Conservation (phyloP, 2,113 vertebrate species). For the Gila orcuttii region DNA sequence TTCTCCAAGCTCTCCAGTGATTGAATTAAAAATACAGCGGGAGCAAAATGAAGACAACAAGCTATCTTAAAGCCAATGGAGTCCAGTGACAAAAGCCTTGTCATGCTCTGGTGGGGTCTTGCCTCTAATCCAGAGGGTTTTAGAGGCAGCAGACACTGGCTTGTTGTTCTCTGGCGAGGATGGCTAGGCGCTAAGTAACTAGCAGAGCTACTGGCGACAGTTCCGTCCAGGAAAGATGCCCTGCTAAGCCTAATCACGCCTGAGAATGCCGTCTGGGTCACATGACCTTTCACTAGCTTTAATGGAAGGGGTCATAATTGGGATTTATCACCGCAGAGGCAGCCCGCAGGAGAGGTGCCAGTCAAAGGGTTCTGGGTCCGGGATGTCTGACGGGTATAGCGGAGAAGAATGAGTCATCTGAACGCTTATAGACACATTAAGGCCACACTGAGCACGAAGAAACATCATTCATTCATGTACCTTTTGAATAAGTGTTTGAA, state of each 20-base stretch:
- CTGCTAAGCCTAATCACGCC: constrained; percentile 79
- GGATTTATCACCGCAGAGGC: constrained; percentile 68
- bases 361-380: constrained; percentile 63
- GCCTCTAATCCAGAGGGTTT: constrained; percentile 78
- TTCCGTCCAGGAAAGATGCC: constrained; percentile 75
- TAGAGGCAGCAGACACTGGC: constrained; percentile 70
- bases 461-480: constrained; percentile 17
- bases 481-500: neutral
- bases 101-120: constrained; percentile 75
- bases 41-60: constrained; percentile 65
- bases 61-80: constrained; percentile 66
- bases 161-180: constrained; percentile 62
- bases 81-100: constrained; percentile 78
- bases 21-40: constrained; percentile 35
- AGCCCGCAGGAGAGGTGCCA: constrained; percentile 74
- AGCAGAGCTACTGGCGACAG: constrained; percentile 83
- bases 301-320: constrained; percentile 73
- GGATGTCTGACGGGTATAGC: constrained; percentile 65
- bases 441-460: constrained; percentile 27
- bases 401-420: constrained; percentile 70
- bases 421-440: constrained; percentile 65
- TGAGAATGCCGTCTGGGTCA: constrained; percentile 77
- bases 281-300: constrained; percentile 69
- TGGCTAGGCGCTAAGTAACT: constrained; percentile 76
- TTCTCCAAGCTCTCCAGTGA: constrained; percentile 24